Conservation (phyloP, 1,140 invertebrate species). For the Mya arenaria region DNA sequence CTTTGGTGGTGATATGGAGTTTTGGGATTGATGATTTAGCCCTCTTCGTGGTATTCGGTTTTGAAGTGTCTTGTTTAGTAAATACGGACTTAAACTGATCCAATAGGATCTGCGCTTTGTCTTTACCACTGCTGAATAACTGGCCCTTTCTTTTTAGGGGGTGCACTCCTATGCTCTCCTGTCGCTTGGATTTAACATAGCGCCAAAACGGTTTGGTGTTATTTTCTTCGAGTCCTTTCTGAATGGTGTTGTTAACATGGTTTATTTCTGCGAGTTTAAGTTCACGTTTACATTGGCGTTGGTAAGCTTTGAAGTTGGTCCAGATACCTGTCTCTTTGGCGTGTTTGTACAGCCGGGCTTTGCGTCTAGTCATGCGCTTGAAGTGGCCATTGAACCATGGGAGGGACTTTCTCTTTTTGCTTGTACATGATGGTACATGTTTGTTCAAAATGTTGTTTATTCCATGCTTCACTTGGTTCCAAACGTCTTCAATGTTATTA, state of each 20-base stretch:
- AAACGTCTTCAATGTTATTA: not conserved
- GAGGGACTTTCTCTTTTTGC: constrained; percentile 12
- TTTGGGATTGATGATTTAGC: not conserved
- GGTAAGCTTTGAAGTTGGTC: not conserved
- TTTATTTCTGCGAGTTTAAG: constrained; percentile 43
- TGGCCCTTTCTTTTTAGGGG: constrained; percentile 14
- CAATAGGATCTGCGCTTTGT: constrained; percentile 9
- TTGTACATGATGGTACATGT: not conserved
- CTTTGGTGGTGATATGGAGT: not conserved
- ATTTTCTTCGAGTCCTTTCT: constrained; percentile 24
- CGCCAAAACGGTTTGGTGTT: constrained; percentile 29
- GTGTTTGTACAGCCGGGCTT: constrained; percentile 8
- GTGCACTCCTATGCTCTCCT: constrained; percentile 22
- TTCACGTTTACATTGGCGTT: constrained; percentile 38
- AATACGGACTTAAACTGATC: constrained; percentile 18
- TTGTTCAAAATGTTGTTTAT: not conserved
- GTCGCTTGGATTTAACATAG: constrained; percentile 7
- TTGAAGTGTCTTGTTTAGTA: not conserved
- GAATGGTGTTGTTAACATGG: not conserved
- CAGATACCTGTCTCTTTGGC: not conserved
- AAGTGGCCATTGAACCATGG: constrained; percentile 9
- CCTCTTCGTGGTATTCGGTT: not conserved
- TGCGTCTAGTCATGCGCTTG: not conserved
- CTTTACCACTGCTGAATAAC: constrained; percentile 10
- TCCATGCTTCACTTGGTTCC: not conserved